These are phyloP conservation scores for Felis chaus DNA, from an alignment of 2,113 vertebrate genomes.

Conservation along the genomic window DNA sequence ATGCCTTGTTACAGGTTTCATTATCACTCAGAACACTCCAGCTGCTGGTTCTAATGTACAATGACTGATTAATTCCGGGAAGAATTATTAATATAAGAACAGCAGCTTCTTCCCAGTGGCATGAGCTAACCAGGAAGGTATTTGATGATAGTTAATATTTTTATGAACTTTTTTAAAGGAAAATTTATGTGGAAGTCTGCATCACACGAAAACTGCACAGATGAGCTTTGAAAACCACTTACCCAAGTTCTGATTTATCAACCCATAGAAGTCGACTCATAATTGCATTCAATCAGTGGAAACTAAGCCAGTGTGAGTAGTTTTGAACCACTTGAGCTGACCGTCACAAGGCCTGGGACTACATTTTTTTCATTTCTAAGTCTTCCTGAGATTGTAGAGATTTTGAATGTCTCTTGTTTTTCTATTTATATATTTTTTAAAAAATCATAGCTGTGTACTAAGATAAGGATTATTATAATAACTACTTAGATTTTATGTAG, in stretches of 20 bases:
- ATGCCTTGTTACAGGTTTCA: conserved; percentile 92
- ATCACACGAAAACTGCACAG: conserved; percentile 58
- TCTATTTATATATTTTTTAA: conserved; percentile 52
- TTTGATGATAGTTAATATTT: conserved; percentile 82
- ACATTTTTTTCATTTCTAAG: conserved; percentile 30
- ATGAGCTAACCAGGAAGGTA: conserved; percentile 78
- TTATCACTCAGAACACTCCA: conserved; percentile 91
- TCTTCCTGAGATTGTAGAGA: conserved; percentile 31
- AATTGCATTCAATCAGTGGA: conserved; percentile 56
- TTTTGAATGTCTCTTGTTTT: conserved; percentile 55
- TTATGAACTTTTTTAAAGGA: conserved; percentile 71
- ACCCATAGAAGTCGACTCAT: conserved; percentile 64
- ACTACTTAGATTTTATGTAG: conserved; percentile 49
- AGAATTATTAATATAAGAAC: conserved; percentile 86
- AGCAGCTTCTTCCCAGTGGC: conserved; percentile 80
- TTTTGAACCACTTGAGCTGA: conserved; percentile 66
- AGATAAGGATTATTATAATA: conserved; percentile 44
- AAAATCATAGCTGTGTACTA: background rate
- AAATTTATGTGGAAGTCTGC: conserved; percentile 65
- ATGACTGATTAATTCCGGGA: conserved; percentile 86
- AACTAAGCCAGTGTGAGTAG: conserved; percentile 26
- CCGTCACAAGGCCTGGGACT: conserved; percentile 25
- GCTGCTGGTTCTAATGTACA: conserved; percentile 89
- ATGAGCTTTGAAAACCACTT: conserved; percentile 58
- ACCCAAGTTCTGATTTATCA: conserved; percentile 52